Evolutionary conservation across 2,113 vertebrate species (phyloP).

Genomic region (Falcunculus frontatus): DNA sequence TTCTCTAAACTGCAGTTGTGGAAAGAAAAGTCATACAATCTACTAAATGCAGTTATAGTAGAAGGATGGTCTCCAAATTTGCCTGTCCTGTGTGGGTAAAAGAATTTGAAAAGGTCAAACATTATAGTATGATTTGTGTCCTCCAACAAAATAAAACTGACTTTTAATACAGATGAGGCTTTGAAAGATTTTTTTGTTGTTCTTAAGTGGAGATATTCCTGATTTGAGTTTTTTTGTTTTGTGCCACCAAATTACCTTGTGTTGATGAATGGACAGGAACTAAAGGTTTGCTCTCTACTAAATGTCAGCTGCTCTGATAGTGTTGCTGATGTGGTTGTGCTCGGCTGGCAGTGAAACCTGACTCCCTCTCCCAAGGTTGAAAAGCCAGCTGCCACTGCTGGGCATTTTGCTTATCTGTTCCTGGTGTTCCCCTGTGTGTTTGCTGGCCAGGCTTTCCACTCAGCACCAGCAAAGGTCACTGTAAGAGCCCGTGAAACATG

Average conservation of each 20-base stretch:
- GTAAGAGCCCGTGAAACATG: neutral
- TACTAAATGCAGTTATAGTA: neutral
- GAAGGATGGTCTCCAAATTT: neutral
- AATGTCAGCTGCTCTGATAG: neutral
- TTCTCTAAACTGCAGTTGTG: neutral
- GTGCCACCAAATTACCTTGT: neutral
- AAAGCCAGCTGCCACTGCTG: neutral
- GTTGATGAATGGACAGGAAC: neutral
- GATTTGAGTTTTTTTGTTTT: neutral
- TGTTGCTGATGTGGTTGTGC: neutral
- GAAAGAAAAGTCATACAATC: neutral
- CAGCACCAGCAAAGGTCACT: neutral
- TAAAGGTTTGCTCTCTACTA: neutral
- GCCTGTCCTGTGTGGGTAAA: neutral
- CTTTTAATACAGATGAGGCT: neutral
- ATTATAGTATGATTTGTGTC: neutral
- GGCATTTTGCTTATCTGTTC: neutral
- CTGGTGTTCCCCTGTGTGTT: neutral
- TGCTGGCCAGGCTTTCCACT: neutral
- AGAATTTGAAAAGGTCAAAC: neutral
- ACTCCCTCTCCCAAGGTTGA: neutral
- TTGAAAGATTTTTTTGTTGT: neutral
- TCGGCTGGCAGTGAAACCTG: neutral
- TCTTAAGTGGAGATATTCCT: neutral
- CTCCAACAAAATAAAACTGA: neutral